Evolutionary conservation across 2,113 vertebrate species (phyloP), one percentile per base, ranked within the genome.

Genomic region (Microcebus lehilahytsara): DNA sequence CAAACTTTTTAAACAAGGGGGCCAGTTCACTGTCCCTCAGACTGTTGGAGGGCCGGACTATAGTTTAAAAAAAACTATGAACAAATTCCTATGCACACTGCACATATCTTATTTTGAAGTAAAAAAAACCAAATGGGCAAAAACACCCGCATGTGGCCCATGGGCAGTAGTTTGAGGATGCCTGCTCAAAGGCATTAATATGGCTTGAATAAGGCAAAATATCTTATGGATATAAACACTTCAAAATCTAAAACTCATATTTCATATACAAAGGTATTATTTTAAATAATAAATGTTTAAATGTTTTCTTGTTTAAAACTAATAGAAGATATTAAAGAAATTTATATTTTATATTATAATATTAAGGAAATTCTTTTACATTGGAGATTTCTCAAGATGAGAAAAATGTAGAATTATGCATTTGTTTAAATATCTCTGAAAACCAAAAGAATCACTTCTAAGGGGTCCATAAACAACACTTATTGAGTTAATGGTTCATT

Each of bases 311-410:
- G 14, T 46, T 92, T 89, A 34, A 42, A 79, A 80, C 79, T 92
- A 46, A 62, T 22, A 80, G n/a, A 49, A 20, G 22, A 22, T 53
- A 62, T 16, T 80, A 64, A 62, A 23, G 74, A 69, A 40, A 95
- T 89, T 84, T 93, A 4, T 91, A 74, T 78, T 88, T 95, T 91
- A 74, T 79, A 67, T 89, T 87, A 4, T 22, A 62, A 92, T 77
- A 95, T 51, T 64, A 37, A 92, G 42, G 22, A 78, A 23, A 49
- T 93, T 97, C 49, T 92, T 96, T 96, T 46, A 56, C n/a, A 22
- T 1, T 95, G 37, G 56, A 92, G 89, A 97, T 97, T 97, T 96
- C 60, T 96, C 71, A 93, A 96, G 75, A 58, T 2, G 37, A 84
- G 42, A 91, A 96, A 96, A 94, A 88, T 51, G 60, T 14, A 91